Conservation (phyloP, 2,113 vertebrate species). For the Andinoacara biseriatus region DNA sequence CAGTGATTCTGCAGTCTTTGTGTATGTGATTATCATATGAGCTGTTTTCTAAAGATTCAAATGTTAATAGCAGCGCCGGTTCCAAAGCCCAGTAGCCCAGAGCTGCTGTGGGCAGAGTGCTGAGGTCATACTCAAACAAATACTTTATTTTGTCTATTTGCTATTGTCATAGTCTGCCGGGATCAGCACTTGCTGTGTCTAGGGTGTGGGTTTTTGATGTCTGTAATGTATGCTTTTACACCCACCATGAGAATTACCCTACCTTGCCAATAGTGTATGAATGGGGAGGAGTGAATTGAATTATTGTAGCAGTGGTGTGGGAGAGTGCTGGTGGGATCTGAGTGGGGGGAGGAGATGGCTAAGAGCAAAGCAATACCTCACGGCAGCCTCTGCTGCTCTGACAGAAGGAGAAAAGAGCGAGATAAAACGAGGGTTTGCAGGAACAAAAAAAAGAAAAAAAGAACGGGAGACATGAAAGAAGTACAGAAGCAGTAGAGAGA, state of each 20-base stretch:
- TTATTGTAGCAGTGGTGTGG: constrained; percentile 51
- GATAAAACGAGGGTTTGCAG: constrained; percentile 42
- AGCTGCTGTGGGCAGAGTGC: constrained; percentile 12
- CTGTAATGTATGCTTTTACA: constrained; percentile 58
- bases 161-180: constrained; percentile 37
- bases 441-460: constrained; percentile 35
- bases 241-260: constrained; percentile 50
- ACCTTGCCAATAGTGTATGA: constrained; percentile 31
- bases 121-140: constrained; percentile 34
- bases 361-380: constrained; percentile 30
- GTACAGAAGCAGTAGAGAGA: constrained; percentile 27
- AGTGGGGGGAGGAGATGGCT: not conserved
- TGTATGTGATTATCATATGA: constrained; percentile 1
- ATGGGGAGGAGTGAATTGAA: constrained; percentile 54
- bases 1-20: not conserved
- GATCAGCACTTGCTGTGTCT: constrained; percentile 44
- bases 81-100: not conserved
- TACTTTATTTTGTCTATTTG: constrained; percentile 33
- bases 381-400: constrained; percentile 24
- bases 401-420: constrained; percentile 36
- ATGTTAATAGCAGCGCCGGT: not conserved
- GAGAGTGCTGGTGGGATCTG: constrained; percentile 19
- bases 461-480: constrained; percentile 55
- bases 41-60: constrained; percentile 10
- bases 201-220: constrained; percentile 52